Evolutionary conservation across 2,888 invertebrate genomes (phyloP).

Genomic region (Cerceris ruficornis): DNA sequence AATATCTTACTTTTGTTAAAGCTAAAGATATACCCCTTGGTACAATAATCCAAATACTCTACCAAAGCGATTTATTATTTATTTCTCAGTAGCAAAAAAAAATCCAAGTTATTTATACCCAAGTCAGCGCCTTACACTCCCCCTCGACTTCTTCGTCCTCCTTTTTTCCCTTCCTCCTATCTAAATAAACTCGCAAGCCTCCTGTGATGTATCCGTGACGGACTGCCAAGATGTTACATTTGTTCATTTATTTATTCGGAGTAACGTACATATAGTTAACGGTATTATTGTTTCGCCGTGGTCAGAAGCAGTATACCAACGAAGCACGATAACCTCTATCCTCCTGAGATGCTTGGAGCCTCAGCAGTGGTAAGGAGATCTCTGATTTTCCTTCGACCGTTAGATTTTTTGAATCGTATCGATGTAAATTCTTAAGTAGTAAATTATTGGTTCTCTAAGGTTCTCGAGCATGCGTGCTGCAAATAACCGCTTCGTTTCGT

Average conservation of each 20-base stretch:
- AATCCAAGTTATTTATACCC: too few species aligned
- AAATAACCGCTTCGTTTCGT: constrained; percentile 25
- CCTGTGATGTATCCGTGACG: constrained; percentile 30
- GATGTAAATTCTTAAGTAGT: constrained; percentile 14
- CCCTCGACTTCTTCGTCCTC: too few species aligned
- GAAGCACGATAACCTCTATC: constrained; percentile 1
- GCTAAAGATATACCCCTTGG: too few species aligned
- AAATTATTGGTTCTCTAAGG: constrained; percentile 39
- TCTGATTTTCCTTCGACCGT: not conserved
- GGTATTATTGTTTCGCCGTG: constrained; percentile 47
- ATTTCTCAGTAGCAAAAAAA: too few species aligned
- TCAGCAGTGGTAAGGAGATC: constrained; percentile 1
- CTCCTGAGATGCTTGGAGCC: not conserved
- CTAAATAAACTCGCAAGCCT: not conserved
- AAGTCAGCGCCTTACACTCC: too few species aligned
- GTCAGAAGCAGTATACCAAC: constrained; percentile 26
- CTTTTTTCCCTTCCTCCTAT: too few species aligned
- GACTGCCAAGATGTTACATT: constrained; percentile 32
- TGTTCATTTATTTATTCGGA: constrained; percentile 61
- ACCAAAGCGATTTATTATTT: too few species aligned
- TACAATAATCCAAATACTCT: too few species aligned
- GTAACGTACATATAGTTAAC: constrained; percentile 49
- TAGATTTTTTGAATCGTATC: not conserved
- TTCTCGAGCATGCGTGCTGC: constrained; percentile 17
- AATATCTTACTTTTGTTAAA: too few species aligned